Evolutionary conservation across 2,888 invertebrate genomes (phyloP).

Genomic region (Watsonalla binaria): DNA sequence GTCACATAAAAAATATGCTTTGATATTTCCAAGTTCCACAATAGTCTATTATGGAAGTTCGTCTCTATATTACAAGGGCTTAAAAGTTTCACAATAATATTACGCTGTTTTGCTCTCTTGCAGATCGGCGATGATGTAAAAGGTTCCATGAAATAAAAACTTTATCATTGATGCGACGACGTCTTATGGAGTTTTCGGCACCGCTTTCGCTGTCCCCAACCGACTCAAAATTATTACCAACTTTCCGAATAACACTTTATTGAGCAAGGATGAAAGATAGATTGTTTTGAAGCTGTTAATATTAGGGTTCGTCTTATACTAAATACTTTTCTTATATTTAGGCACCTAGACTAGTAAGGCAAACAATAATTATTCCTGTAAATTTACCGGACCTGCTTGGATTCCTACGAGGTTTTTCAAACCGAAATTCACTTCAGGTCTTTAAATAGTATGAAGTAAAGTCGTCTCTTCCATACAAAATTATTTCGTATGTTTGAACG

Average conservation of each 20-base stretch:
- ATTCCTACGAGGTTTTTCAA: too few relatives aligned
- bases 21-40: neutral
- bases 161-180: neutral
- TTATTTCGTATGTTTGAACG: too few relatives aligned
- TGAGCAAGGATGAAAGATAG: neutral
- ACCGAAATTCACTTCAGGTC: too few relatives aligned
- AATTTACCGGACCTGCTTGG: too few relatives aligned
- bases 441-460: too few relatives aligned
- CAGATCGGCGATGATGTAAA: neutral
- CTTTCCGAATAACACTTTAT: neutral
- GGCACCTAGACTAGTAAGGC: too few relatives aligned
- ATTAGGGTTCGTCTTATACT: neutral
- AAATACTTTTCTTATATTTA: too few relatives aligned
- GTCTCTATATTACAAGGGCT: too few relatives aligned
- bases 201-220: neutral
- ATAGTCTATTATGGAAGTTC: neutral
- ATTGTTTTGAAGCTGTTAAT: neutral
- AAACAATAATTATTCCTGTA: too few relatives aligned
- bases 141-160: neutral
- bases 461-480: too few relatives aligned
- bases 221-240: neutral
- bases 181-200: neutral
- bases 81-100: neutral
- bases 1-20: neutral
- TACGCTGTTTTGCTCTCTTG: neutral